phyloP scores from a whole-genome alignment of 2,888 invertebrate species.

The Athalia rosae region DNA sequence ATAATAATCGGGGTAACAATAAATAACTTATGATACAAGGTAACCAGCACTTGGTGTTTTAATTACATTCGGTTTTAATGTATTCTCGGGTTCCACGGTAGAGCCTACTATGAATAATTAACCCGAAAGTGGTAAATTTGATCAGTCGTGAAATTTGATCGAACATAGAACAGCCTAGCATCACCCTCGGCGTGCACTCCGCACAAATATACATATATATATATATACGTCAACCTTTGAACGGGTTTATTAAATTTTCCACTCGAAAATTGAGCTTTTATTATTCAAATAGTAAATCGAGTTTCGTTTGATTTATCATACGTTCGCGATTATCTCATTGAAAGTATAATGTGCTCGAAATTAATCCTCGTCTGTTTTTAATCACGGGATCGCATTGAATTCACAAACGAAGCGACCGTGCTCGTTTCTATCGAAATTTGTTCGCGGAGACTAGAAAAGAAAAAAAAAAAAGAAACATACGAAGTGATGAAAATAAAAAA shows the following conservation, averaged over 20 bases:
- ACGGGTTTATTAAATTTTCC: background rate
- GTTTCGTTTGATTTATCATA: too few species aligned
- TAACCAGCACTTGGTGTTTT: background rate
- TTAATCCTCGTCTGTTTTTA: too few species aligned
- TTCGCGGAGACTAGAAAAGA: too few species aligned
- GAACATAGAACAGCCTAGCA: background rate
- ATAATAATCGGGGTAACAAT: background rate
- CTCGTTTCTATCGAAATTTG: too few species aligned
- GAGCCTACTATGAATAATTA: conserved; percentile 19
- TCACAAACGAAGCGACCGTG: too few species aligned
- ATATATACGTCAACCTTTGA: background rate
- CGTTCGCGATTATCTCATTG: too few species aligned
- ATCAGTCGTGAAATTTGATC: conserved; percentile 25
- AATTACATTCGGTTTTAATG: conserved; percentile 11
- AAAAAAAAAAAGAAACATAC: too few species aligned
- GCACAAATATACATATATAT: background rate
- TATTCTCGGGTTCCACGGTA: background rate
- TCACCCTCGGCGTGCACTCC: background rate
- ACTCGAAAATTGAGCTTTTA: too few species aligned
- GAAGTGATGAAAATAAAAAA: too few species aligned
- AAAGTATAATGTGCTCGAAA: too few species aligned
- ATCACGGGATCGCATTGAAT: too few species aligned
- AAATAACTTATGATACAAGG: background rate
- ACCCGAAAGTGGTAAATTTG: background rate
- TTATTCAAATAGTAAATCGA: too few species aligned